Percentiles rank a stretch among this genome's conserved stretches.
Evolutionary conservation across 64 coral and sea anemone species (phyloP).

Genomic region (Porites australiensis): DNA sequence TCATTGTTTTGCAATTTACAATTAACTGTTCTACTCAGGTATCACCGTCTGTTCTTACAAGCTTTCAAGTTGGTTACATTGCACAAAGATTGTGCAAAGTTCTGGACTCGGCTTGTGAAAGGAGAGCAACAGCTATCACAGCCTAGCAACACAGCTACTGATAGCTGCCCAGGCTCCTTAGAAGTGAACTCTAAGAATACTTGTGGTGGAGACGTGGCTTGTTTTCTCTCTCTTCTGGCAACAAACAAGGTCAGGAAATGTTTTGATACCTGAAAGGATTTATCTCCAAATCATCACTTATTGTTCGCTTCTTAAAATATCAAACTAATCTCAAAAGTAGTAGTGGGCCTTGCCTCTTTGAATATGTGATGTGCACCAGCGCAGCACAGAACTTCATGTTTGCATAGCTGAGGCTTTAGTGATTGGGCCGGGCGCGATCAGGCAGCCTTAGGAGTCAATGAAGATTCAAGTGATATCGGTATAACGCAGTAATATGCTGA

Average conservation of each 20-base stretch:
- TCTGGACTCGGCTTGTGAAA: neutral
- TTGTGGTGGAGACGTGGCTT: conserved; percentile 27
- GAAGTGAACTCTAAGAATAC: neutral
- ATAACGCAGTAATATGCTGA: no score
- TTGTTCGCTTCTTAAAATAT: neutral
- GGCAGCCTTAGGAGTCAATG: no score
- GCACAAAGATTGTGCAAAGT: neutral
- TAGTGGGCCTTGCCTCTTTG: no score
- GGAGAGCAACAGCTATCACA: neutral
- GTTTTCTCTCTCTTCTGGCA: conserved; percentile 6
- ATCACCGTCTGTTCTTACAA: conserved; percentile 26
- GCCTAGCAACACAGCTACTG: no score
- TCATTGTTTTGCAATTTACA: no score
- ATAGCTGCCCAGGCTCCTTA: neutral
- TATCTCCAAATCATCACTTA: neutral
- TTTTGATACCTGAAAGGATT: neutral
- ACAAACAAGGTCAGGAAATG: conserved; percentile 16
- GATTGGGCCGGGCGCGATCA: no score
- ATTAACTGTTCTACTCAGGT: neutral
- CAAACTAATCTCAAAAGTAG: no score
- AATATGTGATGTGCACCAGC: no score
- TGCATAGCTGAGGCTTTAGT: no score
- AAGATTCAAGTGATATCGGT: no score
- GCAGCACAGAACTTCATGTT: no score
- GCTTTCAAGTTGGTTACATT: conserved; percentile 19